These are phyloP conservation scores for Iselma pallidipennis DNA, from an alignment of 2,888 invertebrate species.

Conservation along the genomic window DNA sequence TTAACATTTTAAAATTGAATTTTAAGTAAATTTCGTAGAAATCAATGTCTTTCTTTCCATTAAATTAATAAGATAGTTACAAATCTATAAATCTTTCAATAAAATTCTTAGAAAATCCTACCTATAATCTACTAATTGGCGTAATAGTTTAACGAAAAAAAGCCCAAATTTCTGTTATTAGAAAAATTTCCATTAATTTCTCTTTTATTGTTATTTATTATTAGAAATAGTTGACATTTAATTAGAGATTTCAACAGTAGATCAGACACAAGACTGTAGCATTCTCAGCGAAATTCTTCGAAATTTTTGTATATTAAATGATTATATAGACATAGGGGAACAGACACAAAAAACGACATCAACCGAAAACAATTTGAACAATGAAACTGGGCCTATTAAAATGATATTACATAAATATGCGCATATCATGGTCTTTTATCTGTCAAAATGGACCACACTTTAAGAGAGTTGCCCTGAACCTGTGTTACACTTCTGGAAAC, in stretches of 20 bases:
- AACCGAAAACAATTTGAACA: neutral
- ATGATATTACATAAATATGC: slow-evolving; percentile 19
- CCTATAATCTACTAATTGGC: neutral
- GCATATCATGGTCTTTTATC: slow-evolving; percentile 22
- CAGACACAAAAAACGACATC: neutral
- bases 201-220: neutral
- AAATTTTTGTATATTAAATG: neutral
- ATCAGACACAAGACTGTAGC: neutral
- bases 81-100: neutral
- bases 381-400: slow-evolving; percentile 14
- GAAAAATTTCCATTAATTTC: neutral
- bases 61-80: neutral
- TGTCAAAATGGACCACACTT: slow-evolving; percentile 16
- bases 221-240: too few species aligned
- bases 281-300: neutral
- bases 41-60: neutral
- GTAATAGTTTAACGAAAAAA: neutral
- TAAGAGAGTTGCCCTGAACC: slow-evolving; percentile 15
- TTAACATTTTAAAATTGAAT: neutral
- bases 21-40: neutral
- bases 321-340: neutral
- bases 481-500: slow-evolving; percentile 21
- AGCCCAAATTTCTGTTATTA: neutral
- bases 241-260: too few species aligned
- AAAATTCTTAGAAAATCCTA: neutral